Percentiles rank a stretch among this genome's conserved stretches.
Conservation (phyloP, 2,113 vertebrate genomes). For the Elephantulus edwardii region DNA sequence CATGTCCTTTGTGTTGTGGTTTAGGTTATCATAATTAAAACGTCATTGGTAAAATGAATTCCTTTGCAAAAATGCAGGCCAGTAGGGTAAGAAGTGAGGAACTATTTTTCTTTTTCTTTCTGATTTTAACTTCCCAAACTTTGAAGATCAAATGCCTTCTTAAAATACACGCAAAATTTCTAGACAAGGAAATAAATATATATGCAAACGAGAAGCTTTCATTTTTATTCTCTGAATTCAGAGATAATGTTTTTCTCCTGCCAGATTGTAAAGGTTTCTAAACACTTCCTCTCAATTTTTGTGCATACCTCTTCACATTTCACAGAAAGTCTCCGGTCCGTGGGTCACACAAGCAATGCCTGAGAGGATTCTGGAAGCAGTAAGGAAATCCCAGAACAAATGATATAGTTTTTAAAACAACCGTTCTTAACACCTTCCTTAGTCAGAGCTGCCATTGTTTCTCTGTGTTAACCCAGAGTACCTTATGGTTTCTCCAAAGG, state of each 20-base stretch:
- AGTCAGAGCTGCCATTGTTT: not conserved
- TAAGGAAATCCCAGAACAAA: not conserved
- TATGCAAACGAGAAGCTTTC: not conserved
- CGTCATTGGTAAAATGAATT: not conserved
- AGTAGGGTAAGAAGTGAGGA: not conserved
- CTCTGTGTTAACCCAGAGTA: fast-evolving
- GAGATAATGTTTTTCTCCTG: not conserved
- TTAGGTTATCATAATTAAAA: not conserved
- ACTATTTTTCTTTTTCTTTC: not conserved
- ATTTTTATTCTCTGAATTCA: not conserved
- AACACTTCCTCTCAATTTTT: not conserved
- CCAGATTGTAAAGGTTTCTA: not conserved
- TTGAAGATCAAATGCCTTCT: not conserved
- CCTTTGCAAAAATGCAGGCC: not conserved
- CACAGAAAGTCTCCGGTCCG: not conserved
- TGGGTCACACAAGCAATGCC: not conserved
- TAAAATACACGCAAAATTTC: not conserved
- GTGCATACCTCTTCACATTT: not conserved
- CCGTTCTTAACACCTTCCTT: not conserved
- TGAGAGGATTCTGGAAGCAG: not conserved
- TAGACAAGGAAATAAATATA: not conserved
- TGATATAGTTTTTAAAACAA: not conserved
- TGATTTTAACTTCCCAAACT: not conserved
- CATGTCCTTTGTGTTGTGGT: not conserved
- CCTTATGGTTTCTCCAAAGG: not conserved